A percentile compares a stretch with the other conserved stretches of the same genome.
Evolutionary conservation across 2,113 vertebrate species (phyloP).

Genomic region (Setophaga petechia): DNA sequence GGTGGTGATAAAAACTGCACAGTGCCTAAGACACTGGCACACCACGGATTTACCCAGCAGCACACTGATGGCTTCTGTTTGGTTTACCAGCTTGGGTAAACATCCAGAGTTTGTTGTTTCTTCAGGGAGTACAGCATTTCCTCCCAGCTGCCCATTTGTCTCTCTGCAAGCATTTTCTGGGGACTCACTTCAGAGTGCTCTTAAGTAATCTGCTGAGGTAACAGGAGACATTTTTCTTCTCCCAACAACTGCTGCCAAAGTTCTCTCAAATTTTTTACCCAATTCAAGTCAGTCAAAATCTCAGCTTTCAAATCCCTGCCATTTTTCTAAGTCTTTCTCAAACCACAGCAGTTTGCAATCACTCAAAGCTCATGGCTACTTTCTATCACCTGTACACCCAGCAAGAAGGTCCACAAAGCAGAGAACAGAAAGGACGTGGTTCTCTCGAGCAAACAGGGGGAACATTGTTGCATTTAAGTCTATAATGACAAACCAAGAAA

Average conservation of each 20-base stretch:
- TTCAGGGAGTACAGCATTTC: neutral
- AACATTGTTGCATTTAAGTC: neutral
- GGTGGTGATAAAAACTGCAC: neutral
- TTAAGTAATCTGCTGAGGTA: neutral
- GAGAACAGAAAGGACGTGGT: neutral
- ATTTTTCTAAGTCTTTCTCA: neutral
- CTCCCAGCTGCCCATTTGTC: neutral
- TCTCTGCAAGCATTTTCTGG: neutral
- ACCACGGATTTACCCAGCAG: neutral
- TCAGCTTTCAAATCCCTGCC: neutral
- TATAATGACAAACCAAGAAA: neutral
- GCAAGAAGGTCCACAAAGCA: neutral
- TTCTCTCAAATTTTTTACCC: neutral
- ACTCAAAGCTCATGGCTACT: neutral
- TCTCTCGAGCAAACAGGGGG: neutral
- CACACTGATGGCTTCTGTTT: neutral
- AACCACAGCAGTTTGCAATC: neutral
- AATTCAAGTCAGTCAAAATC: neutral
- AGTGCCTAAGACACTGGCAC: neutral
- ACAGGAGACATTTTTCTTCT: neutral
- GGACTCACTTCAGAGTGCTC: neutral
- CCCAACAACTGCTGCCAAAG: neutral
- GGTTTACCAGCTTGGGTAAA: slow-evolving; percentile 14
- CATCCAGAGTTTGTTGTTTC: slow-evolving; percentile 3
- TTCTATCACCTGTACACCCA: neutral